A percentile compares a stretch with the other conserved stretches of the same genome.
These are phyloP conservation scores for Cynodonichthys magdalenae DNA, from an alignment of 2,797 vertebrate species.

Conservation along the genomic window DNA sequence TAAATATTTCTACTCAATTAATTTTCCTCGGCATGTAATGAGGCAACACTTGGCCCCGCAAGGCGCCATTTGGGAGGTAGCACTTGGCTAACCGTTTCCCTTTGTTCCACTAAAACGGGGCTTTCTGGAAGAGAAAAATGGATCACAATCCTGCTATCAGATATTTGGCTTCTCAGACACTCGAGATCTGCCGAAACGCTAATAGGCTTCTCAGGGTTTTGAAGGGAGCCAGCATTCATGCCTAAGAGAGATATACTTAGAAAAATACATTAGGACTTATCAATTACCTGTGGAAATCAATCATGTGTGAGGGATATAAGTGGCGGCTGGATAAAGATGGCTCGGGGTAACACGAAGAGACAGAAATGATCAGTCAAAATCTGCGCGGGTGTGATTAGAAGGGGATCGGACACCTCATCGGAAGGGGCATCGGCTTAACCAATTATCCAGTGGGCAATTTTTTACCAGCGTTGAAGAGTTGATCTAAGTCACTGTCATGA, in stretches of 20 bases:
- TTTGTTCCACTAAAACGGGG: slow-evolving; percentile 65
- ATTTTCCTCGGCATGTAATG: slow-evolving; percentile 75
- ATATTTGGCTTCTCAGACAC: slow-evolving; percentile 57
- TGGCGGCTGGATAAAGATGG: slow-evolving; percentile 51
- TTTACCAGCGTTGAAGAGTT: slow-evolving; percentile 48
- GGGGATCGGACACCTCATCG: slow-evolving; percentile 62
- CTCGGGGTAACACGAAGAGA: slow-evolving; percentile 51
- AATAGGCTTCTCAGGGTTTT: slow-evolving; percentile 64
- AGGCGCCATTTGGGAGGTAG: slow-evolving; percentile 73
- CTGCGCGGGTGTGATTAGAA: slow-evolving; percentile 46
- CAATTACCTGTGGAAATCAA: slow-evolving; percentile 59
- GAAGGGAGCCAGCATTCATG: slow-evolving; percentile 27
- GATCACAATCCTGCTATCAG: slow-evolving; percentile 60
- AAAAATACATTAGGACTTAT: slow-evolving; percentile 71
- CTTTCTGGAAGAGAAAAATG: slow-evolving; percentile 61
- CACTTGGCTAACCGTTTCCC: slow-evolving; percentile 67
- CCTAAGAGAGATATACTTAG: slow-evolving; percentile 54
- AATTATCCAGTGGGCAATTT: slow-evolving; percentile 53
- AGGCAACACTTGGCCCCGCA: slow-evolving; percentile 74
- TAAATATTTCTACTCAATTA: slow-evolving; percentile 83
- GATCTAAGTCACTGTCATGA: slow-evolving; percentile 52
- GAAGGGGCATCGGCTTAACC: slow-evolving; percentile 56
- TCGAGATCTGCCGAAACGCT: slow-evolving; percentile 55
- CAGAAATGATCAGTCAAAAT: slow-evolving; percentile 56
- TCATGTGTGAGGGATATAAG: slow-evolving; percentile 49